A percentile compares a stretch with the other conserved stretches of the same genome.
These are phyloP conservation scores for Chiloscyllium plagiosum DNA, from an alignment of 2,113 vertebrate genomes.

Conservation along the genomic window DNA sequence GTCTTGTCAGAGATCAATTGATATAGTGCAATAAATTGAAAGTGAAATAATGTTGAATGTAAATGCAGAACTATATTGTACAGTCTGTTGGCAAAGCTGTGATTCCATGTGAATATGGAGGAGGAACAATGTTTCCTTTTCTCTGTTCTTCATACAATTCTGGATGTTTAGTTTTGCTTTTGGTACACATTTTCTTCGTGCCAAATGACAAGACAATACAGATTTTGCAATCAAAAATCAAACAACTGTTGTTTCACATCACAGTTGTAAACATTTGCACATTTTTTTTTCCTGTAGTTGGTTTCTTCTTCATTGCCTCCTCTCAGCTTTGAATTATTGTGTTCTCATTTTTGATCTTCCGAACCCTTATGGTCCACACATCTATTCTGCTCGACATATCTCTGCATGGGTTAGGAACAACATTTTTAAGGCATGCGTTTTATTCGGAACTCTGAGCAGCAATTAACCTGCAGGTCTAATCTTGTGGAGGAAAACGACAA, in stretches of 20 bases:
- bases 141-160: slow-evolving; percentile 31
- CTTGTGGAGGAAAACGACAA: not conserved
- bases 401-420: slow-evolving; percentile 1
- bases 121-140: not conserved
- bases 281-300: not conserved
- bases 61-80: not conserved
- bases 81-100: not conserved
- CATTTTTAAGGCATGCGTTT: too few species aligned
- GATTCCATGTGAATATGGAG: not conserved
- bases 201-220: slow-evolving; percentile 34
- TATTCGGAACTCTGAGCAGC: not conserved
- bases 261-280: slow-evolving; percentile 18
- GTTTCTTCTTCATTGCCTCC: slow-evolving; percentile 26
- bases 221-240: slow-evolving; percentile 20
- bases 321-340: slow-evolving; percentile 16
- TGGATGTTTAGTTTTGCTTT: slow-evolving; percentile 32
- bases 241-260: slow-evolving; percentile 1
- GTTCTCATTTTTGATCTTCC: slow-evolving; percentile 32
- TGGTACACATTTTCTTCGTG: slow-evolving; percentile 12
- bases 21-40: not conserved
- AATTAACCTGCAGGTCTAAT: not conserved
- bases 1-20: not conserved
- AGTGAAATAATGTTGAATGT: not conserved
- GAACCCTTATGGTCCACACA: slow-evolving; percentile 11
- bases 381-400: slow-evolving; percentile 9